Base-by-base conservation (phyloP, 2,888 invertebrate species). In the Lithophane socia region DNA sequence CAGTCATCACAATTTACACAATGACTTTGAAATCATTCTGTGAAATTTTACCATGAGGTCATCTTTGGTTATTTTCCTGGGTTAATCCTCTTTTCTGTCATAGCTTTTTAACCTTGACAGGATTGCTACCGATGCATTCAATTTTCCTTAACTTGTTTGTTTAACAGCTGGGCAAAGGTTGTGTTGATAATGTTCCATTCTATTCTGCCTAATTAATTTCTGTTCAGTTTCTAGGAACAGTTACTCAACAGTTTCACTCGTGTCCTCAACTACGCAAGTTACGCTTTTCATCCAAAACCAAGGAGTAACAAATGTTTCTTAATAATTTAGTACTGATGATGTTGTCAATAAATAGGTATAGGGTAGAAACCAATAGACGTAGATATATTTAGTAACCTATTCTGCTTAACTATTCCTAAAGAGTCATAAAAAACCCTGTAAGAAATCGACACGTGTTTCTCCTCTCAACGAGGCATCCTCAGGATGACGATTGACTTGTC, bases 131-230 rank as follows among this genome's bases (percentile, higher is more conserved):
- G 12, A 58, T 29, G 44, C 13, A 47, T 66, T 42, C 0, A 52
- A 77, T 80, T 80, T 80, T 82, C 80, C 80, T 82, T 29, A 79
- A 68, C 37, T 37, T 80, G 78, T 82, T 80, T 82, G 49, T 82
- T 60, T 37, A 44, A 10, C 2, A 56, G 10, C n/a, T n/a, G 83
- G 61, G 13, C 70, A 83, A 80, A 80, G 83, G 77, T 82, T 67
- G n/a, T 42, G 21, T 49, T 56, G 56, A 69, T 82, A 77, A 58
- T 21, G n/a, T 18, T 49, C n/a, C 2, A 49, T 54, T 24, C 54
- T 37, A n/a, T 7, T 58, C 64, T 76, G 52, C 24, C 21, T 67
- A 74, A 56, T 12, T 37, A 58, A 64, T 64, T 76, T 76, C 37
- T 56, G 29, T 16, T 58, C 16, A n/a, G 52, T 60, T 79, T 49